Percentiles rank a stretch among this genome's conserved stretches.
Conservation (phyloP, 30 jellyfish, hydroid and myxozoan species). For the Haliclystus octoradiatus region DNA sequence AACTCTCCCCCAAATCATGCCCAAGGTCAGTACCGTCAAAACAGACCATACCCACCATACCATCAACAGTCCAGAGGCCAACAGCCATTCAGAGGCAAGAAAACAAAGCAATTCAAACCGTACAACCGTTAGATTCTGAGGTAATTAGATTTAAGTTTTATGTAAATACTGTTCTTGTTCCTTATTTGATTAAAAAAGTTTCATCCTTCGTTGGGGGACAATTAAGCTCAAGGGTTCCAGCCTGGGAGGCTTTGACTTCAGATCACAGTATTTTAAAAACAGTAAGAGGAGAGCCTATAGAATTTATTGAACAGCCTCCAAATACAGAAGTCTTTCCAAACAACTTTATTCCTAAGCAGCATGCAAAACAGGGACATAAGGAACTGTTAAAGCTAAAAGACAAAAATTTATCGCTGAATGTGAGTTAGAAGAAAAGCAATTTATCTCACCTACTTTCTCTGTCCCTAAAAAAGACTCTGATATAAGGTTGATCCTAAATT, state of each 20-base stretch:
- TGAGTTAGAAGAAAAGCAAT: conserved; percentile 16
- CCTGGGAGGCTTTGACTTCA: conserved; percentile 27
- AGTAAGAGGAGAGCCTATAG: conserved; percentile 15
- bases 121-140: too few relatives aligned
- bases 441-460: conserved; percentile 25
- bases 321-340: conserved; percentile 1
- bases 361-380: neutral
- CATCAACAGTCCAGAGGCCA: conserved; percentile 13
- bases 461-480: conserved; percentile 37
- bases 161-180: neutral
- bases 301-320: conserved; percentile 7
- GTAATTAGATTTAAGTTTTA: conserved; percentile 10
- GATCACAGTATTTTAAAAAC: conserved; percentile 20
- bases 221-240: conserved; percentile 1
- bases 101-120: conserved; percentile 5
- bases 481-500: conserved; percentile 13
- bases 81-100: conserved; percentile 11
- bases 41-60: too few relatives aligned
- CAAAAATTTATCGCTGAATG: conserved; percentile 16
- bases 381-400: conserved; percentile 11
- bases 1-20: too few relatives aligned
- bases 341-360: conserved; percentile 17
- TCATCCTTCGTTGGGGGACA: conserved; percentile 28
- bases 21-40: too few relatives aligned
- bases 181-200: neutral